These are phyloP conservation scores for Charadrius vociferus DNA, from an alignment of 2,113 vertebrate species.

Conservation along the genomic window DNA sequence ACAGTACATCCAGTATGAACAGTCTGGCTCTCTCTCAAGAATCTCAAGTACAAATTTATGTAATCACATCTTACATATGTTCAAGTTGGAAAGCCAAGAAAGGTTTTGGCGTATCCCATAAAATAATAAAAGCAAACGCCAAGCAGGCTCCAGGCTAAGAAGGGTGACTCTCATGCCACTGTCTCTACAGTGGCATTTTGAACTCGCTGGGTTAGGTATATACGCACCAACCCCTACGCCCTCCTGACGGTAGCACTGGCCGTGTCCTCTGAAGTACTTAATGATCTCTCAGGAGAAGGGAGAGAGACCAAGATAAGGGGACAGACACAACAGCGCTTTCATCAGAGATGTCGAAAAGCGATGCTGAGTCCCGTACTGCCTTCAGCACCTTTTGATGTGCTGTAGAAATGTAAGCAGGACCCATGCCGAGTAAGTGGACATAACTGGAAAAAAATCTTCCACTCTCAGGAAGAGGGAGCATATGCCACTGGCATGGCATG, in stretches of 20 bases:
- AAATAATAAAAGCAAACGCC: not conserved
- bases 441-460: not conserved
- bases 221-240: no score
- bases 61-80: not conserved
- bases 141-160: not conserved
- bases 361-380: not conserved
- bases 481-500: rapidly evolving
- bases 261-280: not conserved
- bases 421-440: rapidly evolving
- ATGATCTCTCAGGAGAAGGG: not conserved
- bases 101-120: not conserved
- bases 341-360: not conserved
- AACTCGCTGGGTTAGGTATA: not conserved
- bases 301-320: not conserved
- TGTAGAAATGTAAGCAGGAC: rapidly evolving
- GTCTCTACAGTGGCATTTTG: not conserved
- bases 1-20: not conserved
- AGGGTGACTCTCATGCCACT: not conserved
- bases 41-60: not conserved
- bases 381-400: not conserved
- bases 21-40: not conserved
- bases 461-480: not conserved
- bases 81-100: not conserved
- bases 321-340: not conserved
- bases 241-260: not conserved